Conservation (phyloP, 2,113 vertebrate genomes). For the Halcyon malimbica region DNA sequence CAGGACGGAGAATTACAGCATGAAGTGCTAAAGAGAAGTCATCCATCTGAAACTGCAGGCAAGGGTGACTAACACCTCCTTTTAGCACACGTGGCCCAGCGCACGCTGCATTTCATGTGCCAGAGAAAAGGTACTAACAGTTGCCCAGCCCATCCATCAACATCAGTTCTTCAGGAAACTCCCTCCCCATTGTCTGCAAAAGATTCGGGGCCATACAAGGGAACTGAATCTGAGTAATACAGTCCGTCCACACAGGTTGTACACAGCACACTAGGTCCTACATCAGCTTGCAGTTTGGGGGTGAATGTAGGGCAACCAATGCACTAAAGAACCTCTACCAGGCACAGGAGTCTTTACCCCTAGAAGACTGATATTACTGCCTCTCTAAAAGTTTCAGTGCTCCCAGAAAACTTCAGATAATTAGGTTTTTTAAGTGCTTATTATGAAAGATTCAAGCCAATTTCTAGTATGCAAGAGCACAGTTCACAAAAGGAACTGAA, state of each 20-base stretch:
- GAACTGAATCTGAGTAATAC: not conserved
- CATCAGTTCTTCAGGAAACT: not conserved
- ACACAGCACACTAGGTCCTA: not conserved
- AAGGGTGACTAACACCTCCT: not conserved
- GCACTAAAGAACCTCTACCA: not conserved
- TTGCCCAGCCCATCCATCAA: not conserved
- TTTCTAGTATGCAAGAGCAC: not conserved
- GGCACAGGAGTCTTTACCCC: not conserved
- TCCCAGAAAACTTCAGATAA: not conserved
- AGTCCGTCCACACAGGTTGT: no score
- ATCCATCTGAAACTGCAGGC: not conserved
- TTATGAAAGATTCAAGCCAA: not conserved
- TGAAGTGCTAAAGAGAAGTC: not conserved
- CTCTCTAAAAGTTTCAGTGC: not conserved
- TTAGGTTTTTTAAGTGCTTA: not conserved
- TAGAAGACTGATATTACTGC: not conserved
- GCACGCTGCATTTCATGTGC: not conserved
- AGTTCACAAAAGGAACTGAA: not conserved
- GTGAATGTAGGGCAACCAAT: not conserved
- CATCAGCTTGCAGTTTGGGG: not conserved
- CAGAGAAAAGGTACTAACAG: not conserved
- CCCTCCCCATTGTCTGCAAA: not conserved
- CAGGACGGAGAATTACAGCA: not conserved
- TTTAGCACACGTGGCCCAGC: accelerated
- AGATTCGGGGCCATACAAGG: not conserved